Percentiles rank a stretch among this genome's conserved stretches.
These are phyloP conservation scores for Zaprionus ghesquierei DNA, from an alignment of 1,140 invertebrate genomes.

Conservation along the genomic window DNA sequence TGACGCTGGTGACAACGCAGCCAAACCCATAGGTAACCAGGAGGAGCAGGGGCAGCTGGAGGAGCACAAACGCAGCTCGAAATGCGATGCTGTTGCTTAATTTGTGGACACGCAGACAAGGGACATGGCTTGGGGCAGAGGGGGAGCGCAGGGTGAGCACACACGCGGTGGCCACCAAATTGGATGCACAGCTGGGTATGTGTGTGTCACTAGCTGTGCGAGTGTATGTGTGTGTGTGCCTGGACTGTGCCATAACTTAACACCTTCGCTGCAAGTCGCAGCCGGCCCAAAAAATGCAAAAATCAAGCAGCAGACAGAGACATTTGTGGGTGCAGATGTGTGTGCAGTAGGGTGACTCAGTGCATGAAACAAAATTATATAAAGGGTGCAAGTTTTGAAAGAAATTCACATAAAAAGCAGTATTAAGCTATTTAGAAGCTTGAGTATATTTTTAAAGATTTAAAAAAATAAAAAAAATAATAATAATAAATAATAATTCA, in stretches of 20 bases:
- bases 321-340: slow-evolving; percentile 14
- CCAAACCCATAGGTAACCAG: slow-evolving; percentile 44
- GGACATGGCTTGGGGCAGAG: background rate
- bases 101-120: slow-evolving; percentile 40
- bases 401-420: background rate
- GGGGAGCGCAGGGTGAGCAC: background rate
- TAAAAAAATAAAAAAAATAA: too few species aligned
- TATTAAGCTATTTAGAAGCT: too few species aligned
- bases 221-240: background rate
- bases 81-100: slow-evolving; percentile 76
- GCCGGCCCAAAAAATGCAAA: slow-evolving; percentile 46
- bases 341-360: slow-evolving; percentile 8
- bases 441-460: too few species aligned
- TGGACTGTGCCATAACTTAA: slow-evolving; percentile 80
- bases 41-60: background rate
- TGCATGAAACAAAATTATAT: background rate
- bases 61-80: slow-evolving; percentile 36
- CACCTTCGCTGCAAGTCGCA: slow-evolving; percentile 63
- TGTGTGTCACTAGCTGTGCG: too few species aligned
- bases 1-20: slow-evolving; percentile 36
- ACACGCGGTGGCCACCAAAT: slow-evolving; percentile 57
- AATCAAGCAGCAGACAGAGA: slow-evolving; percentile 9
- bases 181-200: slow-evolving; percentile 67
- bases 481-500: too few species aligned
- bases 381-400: background rate